Evolutionary conservation across 2,797 vertebrate genomes (phyloP).

Genomic region (Neomorphus geoffroyi): DNA sequence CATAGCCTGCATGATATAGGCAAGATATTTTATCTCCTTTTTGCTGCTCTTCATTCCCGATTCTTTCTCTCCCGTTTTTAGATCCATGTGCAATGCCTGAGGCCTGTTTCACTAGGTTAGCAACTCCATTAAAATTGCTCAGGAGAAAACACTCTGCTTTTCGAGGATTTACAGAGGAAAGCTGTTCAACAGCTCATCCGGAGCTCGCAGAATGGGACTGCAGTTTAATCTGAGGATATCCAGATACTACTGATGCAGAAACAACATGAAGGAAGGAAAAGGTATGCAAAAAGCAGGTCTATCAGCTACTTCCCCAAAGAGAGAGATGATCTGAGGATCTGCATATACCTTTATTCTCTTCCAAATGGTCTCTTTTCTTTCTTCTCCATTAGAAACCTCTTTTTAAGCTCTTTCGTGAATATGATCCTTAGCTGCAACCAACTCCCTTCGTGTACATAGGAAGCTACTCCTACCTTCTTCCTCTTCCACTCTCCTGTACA

Average conservation of each 20-base stretch:
- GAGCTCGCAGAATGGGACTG: neutral
- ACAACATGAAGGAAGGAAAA: rapidly evolving
- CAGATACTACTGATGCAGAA: neutral
- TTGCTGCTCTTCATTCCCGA: neutral
- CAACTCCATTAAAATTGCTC: neutral
- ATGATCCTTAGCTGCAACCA: neutral
- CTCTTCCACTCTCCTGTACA: neutral
- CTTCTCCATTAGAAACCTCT: neutral
- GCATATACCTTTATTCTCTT: neutral
- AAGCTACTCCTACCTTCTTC: neutral
- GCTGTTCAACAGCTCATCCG: neutral
- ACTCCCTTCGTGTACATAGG: neutral
- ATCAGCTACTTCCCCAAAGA: neutral
- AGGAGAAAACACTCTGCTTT: neutral
- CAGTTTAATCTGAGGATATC: neutral
- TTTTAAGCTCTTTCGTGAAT: neutral
- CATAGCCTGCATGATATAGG: neutral
- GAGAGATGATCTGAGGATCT: neutral
- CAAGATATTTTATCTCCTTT: neutral
- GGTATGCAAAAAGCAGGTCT: neutral
- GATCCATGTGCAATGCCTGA: rapidly evolving
- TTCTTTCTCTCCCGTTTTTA: neutral
- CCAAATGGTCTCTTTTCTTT: neutral
- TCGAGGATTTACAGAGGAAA: neutral
- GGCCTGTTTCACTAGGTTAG: neutral